phyloP scores from a whole-genome alignment of 2,113 vertebrate species.

The Sinocyclocheilus maitianheensis region DNA sequence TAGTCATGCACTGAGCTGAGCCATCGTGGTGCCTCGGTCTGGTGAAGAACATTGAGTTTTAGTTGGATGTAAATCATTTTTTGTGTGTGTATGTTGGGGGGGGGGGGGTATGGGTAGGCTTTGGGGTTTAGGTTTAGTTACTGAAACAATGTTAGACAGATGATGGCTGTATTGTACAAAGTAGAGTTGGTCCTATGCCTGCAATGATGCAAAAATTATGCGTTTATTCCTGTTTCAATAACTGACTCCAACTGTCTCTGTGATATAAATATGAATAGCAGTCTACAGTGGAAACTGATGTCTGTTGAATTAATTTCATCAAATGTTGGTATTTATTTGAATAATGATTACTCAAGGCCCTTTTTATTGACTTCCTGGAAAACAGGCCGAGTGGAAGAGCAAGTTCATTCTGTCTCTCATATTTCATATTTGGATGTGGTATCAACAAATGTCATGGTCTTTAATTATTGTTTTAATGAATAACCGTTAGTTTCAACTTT shows the following conservation, averaged over 20 bases:
- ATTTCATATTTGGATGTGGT: background rate
- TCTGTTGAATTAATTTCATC: conserved; percentile 36
- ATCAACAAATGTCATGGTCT: background rate
- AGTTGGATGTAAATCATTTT: conserved; percentile 69
- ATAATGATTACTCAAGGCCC: background rate
- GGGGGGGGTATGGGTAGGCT: conserved; percentile 41
- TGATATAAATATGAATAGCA: conserved; percentile 76
- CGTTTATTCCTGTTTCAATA: conserved; percentile 81
- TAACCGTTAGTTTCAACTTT: too few relatives aligned
- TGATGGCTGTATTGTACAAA: conserved; percentile 65
- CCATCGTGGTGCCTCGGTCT: conserved; percentile 58
- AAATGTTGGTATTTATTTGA: background rate
- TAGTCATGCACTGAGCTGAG: conserved; percentile 66
- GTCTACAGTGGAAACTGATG: conserved; percentile 70
- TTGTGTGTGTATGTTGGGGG: conserved; percentile 48
- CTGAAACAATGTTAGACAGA: conserved; percentile 70
- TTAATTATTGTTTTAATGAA: background rate
- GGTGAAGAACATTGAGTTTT: conserved; percentile 66
- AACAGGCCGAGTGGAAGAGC: background rate
- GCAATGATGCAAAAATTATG: conserved; percentile 74
- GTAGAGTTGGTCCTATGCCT: conserved; percentile 78
- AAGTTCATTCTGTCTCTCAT: background rate
- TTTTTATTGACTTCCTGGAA: background rate
- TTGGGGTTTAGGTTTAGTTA: conserved; percentile 67
- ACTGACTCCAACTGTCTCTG: conserved; percentile 77